phyloP scores from a whole-genome alignment of 2,113 vertebrate genomes.

The Pelvicachromis taeniatus region DNA sequence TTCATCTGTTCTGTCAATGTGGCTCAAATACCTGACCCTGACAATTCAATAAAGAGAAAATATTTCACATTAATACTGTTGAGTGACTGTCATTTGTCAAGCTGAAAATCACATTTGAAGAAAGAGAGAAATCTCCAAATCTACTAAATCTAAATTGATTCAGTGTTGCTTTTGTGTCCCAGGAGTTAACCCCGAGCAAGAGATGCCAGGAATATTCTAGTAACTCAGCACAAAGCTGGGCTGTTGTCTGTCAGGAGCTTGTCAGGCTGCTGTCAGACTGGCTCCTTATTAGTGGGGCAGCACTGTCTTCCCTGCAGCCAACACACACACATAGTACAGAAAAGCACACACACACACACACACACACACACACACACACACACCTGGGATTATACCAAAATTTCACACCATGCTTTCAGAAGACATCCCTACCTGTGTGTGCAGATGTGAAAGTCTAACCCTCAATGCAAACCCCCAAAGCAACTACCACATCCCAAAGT shows the following conservation, averaged over 20 bases:
- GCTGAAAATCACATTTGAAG: neutral
- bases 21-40: slow-evolving; percentile 7
- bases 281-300: slow-evolving; percentile 51
- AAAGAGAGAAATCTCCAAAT: slow-evolving; percentile 7
- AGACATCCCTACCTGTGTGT: neutral
- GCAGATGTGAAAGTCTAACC: neutral
- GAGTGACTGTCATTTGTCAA: slow-evolving; percentile 40
- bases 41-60: slow-evolving; percentile 46
- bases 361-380: slow-evolving; percentile 20
- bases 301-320: slow-evolving; percentile 20
- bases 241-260: slow-evolving; percentile 57
- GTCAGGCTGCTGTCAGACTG: slow-evolving; percentile 47
- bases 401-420: neutral
- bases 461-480: neutral
- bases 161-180: slow-evolving; percentile 31
- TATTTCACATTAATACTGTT: neutral
- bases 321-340: slow-evolving; percentile 30
- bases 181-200: slow-evolving; percentile 47
- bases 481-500: neutral
- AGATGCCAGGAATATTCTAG: slow-evolving; percentile 58
- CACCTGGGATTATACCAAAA: neutral
- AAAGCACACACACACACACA: slow-evolving; percentile 13
- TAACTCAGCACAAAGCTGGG: slow-evolving; percentile 55
- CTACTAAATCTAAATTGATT: slow-evolving; percentile 49
- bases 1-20: neutral